phyloP scores from a whole-genome alignment of 2,113 vertebrate species.

The Siniperca chuatsi region DNA sequence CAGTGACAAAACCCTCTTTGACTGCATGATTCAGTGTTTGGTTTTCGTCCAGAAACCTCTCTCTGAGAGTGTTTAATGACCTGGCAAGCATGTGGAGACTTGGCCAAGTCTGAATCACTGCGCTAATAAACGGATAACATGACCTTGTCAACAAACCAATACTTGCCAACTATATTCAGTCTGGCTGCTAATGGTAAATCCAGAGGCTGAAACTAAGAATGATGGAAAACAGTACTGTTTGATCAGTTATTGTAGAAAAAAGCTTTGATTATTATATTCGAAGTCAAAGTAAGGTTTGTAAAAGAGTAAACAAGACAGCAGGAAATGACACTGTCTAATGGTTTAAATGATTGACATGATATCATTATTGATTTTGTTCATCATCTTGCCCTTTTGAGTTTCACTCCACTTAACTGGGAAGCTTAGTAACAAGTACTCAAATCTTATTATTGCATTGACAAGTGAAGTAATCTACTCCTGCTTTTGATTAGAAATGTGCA shows the following conservation, averaged over 20 bases:
- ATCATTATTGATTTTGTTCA: slow-evolving; percentile 22
- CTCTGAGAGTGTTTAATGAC: slow-evolving; percentile 57
- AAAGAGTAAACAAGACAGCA: slow-evolving; percentile 11
- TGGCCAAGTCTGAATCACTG: slow-evolving; percentile 44
- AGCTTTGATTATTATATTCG: not conserved
- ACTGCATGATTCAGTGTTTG: slow-evolving; percentile 51
- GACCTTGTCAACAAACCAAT: slow-evolving; percentile 50
- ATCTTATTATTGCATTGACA: not conserved
- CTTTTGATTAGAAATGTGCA: slow-evolving; percentile 6
- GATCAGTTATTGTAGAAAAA: not conserved
- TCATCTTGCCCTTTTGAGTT: not conserved
- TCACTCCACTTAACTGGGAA: not conserved
- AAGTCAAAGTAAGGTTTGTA: not conserved
- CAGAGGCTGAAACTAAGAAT: slow-evolving; percentile 32
- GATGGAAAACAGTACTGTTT: slow-evolving; percentile 16
- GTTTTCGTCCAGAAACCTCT: slow-evolving; percentile 49
- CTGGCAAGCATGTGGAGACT: slow-evolving; percentile 50
- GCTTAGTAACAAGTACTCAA: slow-evolving; percentile 25
- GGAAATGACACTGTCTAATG: slow-evolving; percentile 31
- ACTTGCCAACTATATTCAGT: slow-evolving; percentile 19
- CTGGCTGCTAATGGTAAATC: slow-evolving; percentile 25
- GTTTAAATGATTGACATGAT: not conserved
- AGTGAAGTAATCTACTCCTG: slow-evolving; percentile 5
- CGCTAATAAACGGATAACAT: slow-evolving; percentile 57
- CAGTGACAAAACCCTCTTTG: slow-evolving; percentile 27